Base-by-base conservation (phyloP, 30 jellyfish, hydroid and myxozoan genomes). In the Sanderia malayensis region DNA sequence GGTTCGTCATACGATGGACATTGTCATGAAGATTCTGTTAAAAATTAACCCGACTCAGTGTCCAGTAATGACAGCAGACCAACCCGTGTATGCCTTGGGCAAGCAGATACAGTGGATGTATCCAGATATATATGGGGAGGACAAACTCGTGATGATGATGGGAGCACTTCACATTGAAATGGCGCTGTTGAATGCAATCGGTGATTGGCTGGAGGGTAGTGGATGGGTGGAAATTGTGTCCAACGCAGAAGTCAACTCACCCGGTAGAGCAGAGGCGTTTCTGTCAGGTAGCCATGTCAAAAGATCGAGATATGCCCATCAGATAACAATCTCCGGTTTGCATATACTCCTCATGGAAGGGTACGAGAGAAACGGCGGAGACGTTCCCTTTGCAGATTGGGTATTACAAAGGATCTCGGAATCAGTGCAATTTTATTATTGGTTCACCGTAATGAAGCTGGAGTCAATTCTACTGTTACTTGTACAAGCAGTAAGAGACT, bases 51-150 rank as follows among this genome's bases (percentile, higher is more conserved):
- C 64, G 24, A 8, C 11, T 49, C 64, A 49, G 64, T 49, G 64
- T 18, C 64, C 64, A 49, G 64, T 9, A 4, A 18, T 49, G 24
- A 49, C 64, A 2, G 64, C 64, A 8, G 64, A 49, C 64, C 64
- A 67, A 31, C 79, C 62, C 19, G 67, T 67, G 2, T 67, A 67
- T 64, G 53, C 75, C 10, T 62, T 62, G 23, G 75, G 59, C 24
- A 62, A 62, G 59, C 59, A 62, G 59, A 41, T 62, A 21, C 75
- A 62, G 58, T 62, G 75, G 75, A 23, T 21, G 58, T 30, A 62
- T 30, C 75, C 75, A 41, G 52, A 62, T 7, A 64, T 62, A n/a
- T 67, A 67, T 29, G 79, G 65, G n/a, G 79, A 67, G 25, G 79
- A 67, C 25, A 67, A 67, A 67, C 9, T 67, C 19, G 47, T 67